These are phyloP conservation scores for Echinops telfairi DNA, from an alignment of 2,113 vertebrate genomes.

Conservation along the genomic window DNA sequence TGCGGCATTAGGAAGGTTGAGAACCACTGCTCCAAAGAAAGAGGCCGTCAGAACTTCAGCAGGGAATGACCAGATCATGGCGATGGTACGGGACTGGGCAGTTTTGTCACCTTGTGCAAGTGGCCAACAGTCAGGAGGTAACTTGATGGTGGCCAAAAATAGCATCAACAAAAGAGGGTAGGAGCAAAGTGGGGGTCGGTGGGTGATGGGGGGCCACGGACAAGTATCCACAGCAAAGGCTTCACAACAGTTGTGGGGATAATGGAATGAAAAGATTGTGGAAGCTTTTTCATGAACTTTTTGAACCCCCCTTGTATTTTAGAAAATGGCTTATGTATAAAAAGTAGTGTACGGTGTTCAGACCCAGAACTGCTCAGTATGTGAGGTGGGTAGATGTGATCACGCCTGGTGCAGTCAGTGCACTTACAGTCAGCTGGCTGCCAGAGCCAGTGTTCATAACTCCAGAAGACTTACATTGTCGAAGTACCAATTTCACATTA, in stretches of 20 bases:
- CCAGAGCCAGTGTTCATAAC: not conserved
- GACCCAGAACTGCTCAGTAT: not conserved
- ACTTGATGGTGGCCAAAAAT: too few relatives aligned
- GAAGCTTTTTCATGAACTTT: too few relatives aligned
- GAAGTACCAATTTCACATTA: constrained; percentile 11
- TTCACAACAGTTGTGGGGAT: too few relatives aligned
- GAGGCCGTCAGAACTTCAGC: not conserved
- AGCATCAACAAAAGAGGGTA: not conserved
- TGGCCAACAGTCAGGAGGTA: too few relatives aligned
- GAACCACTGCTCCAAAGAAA: not conserved
- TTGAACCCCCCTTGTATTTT: not conserved
- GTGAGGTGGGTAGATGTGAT: not conserved
- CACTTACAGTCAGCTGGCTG: not conserved
- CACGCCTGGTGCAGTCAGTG: not conserved
- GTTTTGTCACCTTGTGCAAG: too few relatives aligned
- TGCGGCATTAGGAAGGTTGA: too few relatives aligned
- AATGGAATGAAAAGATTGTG: too few relatives aligned
- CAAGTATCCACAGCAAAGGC: too few relatives aligned
- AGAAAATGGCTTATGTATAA: too few relatives aligned
- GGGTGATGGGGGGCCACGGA: too few relatives aligned
- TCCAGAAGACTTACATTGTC: constrained; percentile 10
- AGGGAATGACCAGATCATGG: not conserved
- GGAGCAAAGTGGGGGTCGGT: not conserved
- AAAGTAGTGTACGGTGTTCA: not conserved
- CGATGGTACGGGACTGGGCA: too few relatives aligned